Evolutionary conservation across 2,888 invertebrate genomes (phyloP), one percentile per base, ranked within the genome.

Genomic region (Eupsilia transversa): DNA sequence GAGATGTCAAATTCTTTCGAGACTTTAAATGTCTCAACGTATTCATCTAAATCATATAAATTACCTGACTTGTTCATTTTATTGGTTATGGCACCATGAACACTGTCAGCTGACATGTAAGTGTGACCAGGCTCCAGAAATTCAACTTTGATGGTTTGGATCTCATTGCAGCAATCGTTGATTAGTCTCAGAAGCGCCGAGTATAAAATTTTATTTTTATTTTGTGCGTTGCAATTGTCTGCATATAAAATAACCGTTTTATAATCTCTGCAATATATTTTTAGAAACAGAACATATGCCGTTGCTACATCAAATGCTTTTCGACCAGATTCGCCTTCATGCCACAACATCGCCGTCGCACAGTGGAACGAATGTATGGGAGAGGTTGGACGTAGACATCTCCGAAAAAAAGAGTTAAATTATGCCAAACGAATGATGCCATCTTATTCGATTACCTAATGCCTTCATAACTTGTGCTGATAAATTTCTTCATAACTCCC

Each of bases 251-350:
- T 43, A 17, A 43, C 43, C 3, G 43, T 43, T 43, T 43, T 43
- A 43, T 43, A 43, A 17, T 43, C 43, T 43, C 43, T 43, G 43
- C 43, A 43, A 43, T 43, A 43, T 4, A 17, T 43, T 43, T 43
- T 46, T 7, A 63, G 20, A 33, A 71, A 71, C 23, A 71, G 49
- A 71, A 71, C 41, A 63, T 61, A 52, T 63, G 71, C 71, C 20
- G 63, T 71, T 43, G 71, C 64, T 64, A 71, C 71, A 54, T 71
- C 33, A 71, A 71, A 64, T 64, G 64, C 71, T 71, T 71, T 71
- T 63, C 64, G 64, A 27, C 64, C 71, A 33, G 64, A 71, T 71
- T 71, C 60, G 9, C 69, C 69, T 35, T 70, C 69, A 60, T 60
- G 49, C 69, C 49, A 69, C 49, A 70, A 70, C 70, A 70, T 70